Evolutionary conservation across 92 coral and sea anemone genomes (phyloP).

Genomic region (Phenganax subtilis): DNA sequence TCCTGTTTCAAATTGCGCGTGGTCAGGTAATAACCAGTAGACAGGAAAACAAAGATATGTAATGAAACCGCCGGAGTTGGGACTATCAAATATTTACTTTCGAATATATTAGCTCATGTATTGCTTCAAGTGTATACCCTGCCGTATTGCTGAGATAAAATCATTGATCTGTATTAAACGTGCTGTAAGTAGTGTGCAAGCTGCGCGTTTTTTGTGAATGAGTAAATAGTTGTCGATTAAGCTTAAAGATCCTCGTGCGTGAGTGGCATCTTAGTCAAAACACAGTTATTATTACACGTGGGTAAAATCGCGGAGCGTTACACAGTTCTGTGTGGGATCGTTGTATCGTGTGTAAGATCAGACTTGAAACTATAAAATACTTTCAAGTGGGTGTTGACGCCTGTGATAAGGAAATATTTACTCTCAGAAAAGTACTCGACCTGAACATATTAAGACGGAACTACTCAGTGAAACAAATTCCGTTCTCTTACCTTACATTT

Average conservation of each 20-base stretch:
- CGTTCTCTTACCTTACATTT: background rate
- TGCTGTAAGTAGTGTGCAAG: background rate
- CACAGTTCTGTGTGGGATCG: background rate
- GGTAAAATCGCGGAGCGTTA: background rate
- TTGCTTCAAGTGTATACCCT: background rate
- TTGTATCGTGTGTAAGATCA: background rate
- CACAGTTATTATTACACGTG: background rate
- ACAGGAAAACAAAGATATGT: background rate
- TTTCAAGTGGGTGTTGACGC: constrained; percentile 39
- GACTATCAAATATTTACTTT: background rate
- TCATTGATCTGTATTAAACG: background rate
- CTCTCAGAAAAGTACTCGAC: constrained; percentile 7
- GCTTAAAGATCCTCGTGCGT: no score
- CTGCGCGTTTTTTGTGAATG: background rate
- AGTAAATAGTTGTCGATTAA: background rate
- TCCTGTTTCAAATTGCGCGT: background rate
- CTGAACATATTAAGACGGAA: background rate
- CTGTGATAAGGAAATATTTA: constrained; percentile 18
- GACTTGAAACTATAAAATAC: constrained; percentile 3
- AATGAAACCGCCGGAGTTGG: background rate
- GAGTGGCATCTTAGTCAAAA: no score
- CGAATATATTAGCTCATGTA: background rate
- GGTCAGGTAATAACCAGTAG: background rate
- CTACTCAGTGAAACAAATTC: background rate
- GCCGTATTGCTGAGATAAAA: background rate